Evolutionary conservation across 2,888 invertebrate genomes (phyloP).

Genomic region (Autographa pulchrina): DNA sequence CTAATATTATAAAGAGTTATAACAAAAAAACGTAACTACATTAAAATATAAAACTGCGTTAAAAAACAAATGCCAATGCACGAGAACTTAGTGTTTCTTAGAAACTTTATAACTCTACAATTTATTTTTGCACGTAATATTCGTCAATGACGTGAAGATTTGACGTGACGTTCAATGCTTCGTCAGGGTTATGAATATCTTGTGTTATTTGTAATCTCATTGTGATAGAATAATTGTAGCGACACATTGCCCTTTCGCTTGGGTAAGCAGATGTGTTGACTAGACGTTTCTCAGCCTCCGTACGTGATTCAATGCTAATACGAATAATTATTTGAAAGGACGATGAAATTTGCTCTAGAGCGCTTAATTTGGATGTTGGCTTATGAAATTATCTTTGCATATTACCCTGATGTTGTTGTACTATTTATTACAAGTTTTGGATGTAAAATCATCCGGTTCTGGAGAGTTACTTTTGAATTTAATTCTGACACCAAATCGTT

Average conservation of each 20-base stretch:
- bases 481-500: no score
- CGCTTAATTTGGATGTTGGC: background rate
- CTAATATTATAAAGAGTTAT: no score
- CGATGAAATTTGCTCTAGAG: background rate
- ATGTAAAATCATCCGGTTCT: no score
- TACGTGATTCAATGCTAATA: slow-evolving; percentile 27
- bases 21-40: no score
- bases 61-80: background rate
- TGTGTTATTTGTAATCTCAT: slow-evolving; percentile 14
- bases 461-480: no score
- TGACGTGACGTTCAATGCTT: slow-evolving; percentile 16
- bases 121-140: background rate
- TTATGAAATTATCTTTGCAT: background rate
- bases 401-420: background rate
- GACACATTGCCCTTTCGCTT: slow-evolving; percentile 35
- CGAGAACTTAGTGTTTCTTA: background rate
- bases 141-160: slow-evolving; percentile 5
- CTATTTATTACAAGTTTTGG: background rate
- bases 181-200: slow-evolving; percentile 32
- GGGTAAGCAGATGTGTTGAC: slow-evolving; percentile 17
- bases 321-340: background rate
- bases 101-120: background rate
- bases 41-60: no score
- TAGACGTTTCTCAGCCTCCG: background rate
- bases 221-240: slow-evolving; percentile 37